Conservation (phyloP, 2,888 invertebrate species). For the Tetanocera ferruginea region DNA sequence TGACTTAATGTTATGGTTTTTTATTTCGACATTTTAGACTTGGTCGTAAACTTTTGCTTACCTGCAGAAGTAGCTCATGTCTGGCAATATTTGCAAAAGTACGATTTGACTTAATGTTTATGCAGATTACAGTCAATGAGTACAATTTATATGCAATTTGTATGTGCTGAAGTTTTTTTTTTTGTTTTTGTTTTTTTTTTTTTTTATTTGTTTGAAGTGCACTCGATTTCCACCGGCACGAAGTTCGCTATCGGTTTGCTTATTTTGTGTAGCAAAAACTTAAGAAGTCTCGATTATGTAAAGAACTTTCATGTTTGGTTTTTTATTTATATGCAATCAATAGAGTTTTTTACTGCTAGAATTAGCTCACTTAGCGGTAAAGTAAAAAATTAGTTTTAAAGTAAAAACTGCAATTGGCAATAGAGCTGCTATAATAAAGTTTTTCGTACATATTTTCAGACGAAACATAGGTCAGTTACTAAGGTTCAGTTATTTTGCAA, state of each 20-base stretch:
- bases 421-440: no score
- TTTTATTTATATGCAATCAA: no score
- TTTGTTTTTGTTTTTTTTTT: no score
- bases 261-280: neutral
- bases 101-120: conserved; percentile 2
- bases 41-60: neutral
- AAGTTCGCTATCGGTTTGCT: neutral
- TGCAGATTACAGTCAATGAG: conserved; percentile 23
- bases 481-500: no score
- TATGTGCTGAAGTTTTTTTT: conserved; percentile 5
- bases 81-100: neutral
- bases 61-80: neutral
- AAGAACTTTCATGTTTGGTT: neutral
- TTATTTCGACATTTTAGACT: neutral
- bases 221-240: neutral
- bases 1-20: neutral
- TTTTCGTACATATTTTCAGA: no score
- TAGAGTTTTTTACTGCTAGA: no score
- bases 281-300: neutral
- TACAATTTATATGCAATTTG: conserved; percentile 23
- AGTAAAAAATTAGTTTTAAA: no score
- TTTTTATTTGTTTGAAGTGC: no score
- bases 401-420: no score
- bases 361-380: no score
- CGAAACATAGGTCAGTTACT: no score